Percentiles rank a stretch among this genome's conserved stretches.
Evolutionary conservation across 2,797 vertebrate genomes (phyloP).

Genomic region (Enteromius trimaculatus): DNA sequence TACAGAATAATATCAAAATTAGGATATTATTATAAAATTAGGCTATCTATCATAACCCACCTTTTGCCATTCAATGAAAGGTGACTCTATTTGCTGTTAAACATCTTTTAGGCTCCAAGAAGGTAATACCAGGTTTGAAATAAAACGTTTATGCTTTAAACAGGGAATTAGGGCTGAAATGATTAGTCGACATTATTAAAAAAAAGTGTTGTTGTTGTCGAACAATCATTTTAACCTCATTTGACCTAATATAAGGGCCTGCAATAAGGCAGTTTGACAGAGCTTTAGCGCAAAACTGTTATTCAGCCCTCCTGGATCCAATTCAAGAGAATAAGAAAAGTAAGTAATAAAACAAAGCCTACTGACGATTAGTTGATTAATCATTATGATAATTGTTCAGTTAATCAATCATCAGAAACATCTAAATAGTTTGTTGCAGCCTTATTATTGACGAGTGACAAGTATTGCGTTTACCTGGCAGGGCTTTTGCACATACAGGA

Average conservation of each 20-base stretch:
- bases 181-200: background rate
- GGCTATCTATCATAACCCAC: background rate
- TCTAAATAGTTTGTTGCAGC: background rate
- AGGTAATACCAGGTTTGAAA: background rate
- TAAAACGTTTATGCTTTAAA: background rate
- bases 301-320: too few species aligned
- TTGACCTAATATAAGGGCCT: too few species aligned
- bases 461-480: slow-evolving; percentile 80
- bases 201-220: background rate
- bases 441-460: background rate
- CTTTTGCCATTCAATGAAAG: background rate
- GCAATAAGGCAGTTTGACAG: too few species aligned
- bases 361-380: background rate
- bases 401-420: background rate
- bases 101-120: background rate
- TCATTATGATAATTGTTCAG: background rate
- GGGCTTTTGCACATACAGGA: slow-evolving; percentile 83
- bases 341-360: background rate
- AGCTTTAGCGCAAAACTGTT: too few species aligned
- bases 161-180: background rate
- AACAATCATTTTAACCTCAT: background rate
- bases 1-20: background rate
- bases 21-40: too few species aligned
- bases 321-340: too few species aligned
- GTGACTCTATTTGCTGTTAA: background rate